Conservation (phyloP, 2,888 invertebrate species). For the Himalopsyche kuldschensis region DNA sequence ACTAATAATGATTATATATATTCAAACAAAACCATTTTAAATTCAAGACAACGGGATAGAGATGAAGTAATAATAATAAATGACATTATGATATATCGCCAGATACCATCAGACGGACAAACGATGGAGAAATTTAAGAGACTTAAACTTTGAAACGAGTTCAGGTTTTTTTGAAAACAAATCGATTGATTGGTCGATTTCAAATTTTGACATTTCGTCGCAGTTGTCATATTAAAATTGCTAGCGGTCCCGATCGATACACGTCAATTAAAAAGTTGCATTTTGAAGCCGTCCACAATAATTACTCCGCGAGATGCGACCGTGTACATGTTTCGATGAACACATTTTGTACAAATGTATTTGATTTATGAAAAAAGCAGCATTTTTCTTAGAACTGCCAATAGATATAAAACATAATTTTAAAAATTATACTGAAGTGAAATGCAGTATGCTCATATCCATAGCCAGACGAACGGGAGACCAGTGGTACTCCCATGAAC, state of each 20-base stretch:
- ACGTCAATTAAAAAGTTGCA: neutral
- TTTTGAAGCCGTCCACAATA: neutral
- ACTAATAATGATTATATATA: no score
- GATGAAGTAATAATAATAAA: neutral
- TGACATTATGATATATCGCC: neutral
- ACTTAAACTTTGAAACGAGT: neutral
- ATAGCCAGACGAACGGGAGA: no score
- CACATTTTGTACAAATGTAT: no score
- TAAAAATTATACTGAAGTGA: no score
- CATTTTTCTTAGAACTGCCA: no score
- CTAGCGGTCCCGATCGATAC: neutral
- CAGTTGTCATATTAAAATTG: neutral
- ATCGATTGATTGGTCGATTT: neutral
- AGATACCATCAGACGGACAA: neutral
- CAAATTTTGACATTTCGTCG: neutral
- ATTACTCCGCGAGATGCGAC: neutral
- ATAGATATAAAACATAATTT: no score
- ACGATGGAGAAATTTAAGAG: neutral
- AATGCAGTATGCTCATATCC: no score
- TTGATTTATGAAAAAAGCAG: no score
- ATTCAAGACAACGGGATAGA: neutral
- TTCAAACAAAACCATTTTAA: neutral
- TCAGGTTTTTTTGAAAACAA: neutral
- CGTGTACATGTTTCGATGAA: neutral
- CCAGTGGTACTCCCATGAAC: no score